Base-by-base conservation (phyloP, 2,888 invertebrate genomes). In the Drosophila atripex region DNA sequence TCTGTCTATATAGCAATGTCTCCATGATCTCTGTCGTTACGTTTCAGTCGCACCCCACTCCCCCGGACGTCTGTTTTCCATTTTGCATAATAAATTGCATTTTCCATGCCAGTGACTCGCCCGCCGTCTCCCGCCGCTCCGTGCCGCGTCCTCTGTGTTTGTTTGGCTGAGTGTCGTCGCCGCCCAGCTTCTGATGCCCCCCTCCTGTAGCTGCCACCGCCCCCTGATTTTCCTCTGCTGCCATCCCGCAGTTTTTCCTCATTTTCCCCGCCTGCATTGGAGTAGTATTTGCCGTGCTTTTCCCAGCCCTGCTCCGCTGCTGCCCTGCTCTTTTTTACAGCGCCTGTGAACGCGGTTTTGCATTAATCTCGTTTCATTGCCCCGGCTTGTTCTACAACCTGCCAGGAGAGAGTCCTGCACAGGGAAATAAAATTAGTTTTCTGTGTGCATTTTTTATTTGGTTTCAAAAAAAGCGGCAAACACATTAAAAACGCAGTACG, bases 61-160 rank as follows among this genome's bases (percentile, higher is more conserved):
- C 56, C 14, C 54, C 32, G 49, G 46, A 30, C 65, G 65, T 75
- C 80, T 86, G 84, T 80, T 86, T 87, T 82, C 79, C 70, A 79
- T 82, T 86, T 84, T 80, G 78, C 83, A 88, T 88, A 89, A 88
- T 89, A 89, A 89, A 89, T 89, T 89, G 76, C 82, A 88, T 88
- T 89, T 86, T 86, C 89, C 77, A 79, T 80, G 80, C 78, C 86
- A 88, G 69, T 85, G 83, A 77, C 46, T 73, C 54, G 65, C 56
- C 32, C 54, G 56, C 56, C 32, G 25, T 52, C n/a, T 14, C 32
- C 25, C 49, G 39, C 49, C 46, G 18, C 38, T 50, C 23, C 11
- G 41, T 30, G 21, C 43, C 43, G 39, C 53, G 45, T 32, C 50
- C 23, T 7, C 56, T 59, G 54, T 23, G 59, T 69, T 63, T 68